Percentiles rank a stretch among this genome's conserved stretches.
Conservation (phyloP, 2,113 vertebrate species). For the Eubucco bourcierii region DNA sequence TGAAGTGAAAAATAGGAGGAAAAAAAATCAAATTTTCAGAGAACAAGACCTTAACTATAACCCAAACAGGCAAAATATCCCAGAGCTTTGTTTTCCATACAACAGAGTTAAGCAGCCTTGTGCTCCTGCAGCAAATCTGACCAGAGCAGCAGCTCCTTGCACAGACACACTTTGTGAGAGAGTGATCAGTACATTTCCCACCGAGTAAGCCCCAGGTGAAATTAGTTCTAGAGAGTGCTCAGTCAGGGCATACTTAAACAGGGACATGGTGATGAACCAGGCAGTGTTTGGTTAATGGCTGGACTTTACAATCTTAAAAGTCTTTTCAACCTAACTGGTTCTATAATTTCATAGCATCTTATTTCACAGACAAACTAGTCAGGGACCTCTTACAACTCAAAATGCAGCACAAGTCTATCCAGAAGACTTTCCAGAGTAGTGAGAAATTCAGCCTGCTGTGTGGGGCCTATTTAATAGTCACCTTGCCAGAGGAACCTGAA, state of each 20-base stretch:
- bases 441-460: not conserved
- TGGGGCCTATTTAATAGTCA: rapidly evolving
- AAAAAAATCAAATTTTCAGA: not conserved
- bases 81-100: not conserved
- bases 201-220: not conserved
- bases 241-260: not conserved
- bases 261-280: not conserved
- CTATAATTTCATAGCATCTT: not conserved
- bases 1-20: not conserved
- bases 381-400: not conserved
- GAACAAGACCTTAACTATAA: not conserved
- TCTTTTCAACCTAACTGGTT: not conserved
- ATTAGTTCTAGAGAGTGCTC: not conserved
- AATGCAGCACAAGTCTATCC: not conserved
- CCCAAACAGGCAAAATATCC: not conserved
- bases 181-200: not conserved
- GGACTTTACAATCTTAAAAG: not conserved
- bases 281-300: not conserved
- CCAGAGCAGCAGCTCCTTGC: not conserved
- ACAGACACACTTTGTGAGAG: not conserved
- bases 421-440: not conserved
- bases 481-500: not conserved
- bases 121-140: not conserved
- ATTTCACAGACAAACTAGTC: not conserved
- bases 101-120: not conserved